phyloP scores from a whole-genome alignment of 1,140 invertebrate species.

The Drosophila subobscura region DNA sequence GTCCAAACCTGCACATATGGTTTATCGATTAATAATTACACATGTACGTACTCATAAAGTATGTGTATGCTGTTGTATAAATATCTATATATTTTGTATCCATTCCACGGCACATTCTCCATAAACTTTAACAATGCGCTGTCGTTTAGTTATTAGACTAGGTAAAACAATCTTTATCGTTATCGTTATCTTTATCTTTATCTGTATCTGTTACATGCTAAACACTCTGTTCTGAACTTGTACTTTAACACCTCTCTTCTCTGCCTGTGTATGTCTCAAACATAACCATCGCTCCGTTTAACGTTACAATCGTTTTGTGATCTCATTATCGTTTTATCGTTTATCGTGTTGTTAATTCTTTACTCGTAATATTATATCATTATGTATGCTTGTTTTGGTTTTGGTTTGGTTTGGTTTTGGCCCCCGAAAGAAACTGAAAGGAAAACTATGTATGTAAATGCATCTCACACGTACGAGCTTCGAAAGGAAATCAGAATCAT shows the following conservation, averaged over 20 bases:
- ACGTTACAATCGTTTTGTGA: slow-evolving; percentile 36
- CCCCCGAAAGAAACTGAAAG: slow-evolving; percentile 79
- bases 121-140: slow-evolving; percentile 76
- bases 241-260: slow-evolving; percentile 39
- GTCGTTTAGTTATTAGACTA: slow-evolving; percentile 56
- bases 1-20: slow-evolving; percentile 23
- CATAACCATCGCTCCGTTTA: slow-evolving; percentile 52
- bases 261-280: slow-evolving; percentile 24
- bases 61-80: slow-evolving; percentile 30
- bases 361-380: slow-evolving; percentile 30
- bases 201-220: slow-evolving; percentile 42
- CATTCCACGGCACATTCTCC: slow-evolving; percentile 61
- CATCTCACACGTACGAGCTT: slow-evolving; percentile 55
- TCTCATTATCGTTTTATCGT: too few relatives aligned
- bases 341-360: slow-evolving; percentile 19
- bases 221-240: slow-evolving; percentile 42
- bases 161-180: slow-evolving; percentile 61
- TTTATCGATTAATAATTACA: slow-evolving; percentile 62
- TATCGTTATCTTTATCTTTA: slow-evolving; percentile 31
- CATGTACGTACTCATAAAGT: slow-evolving; percentile 43
- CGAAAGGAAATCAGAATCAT: slow-evolving; percentile 37
- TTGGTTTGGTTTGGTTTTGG: slow-evolving; percentile 54
- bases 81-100: slow-evolving; percentile 49
- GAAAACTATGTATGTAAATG: slow-evolving; percentile 64
- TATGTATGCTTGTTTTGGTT: slow-evolving; percentile 31